Base-by-base conservation (phyloP, 2,888 invertebrate genomes). In the Zaprionus lineosus region DNA sequence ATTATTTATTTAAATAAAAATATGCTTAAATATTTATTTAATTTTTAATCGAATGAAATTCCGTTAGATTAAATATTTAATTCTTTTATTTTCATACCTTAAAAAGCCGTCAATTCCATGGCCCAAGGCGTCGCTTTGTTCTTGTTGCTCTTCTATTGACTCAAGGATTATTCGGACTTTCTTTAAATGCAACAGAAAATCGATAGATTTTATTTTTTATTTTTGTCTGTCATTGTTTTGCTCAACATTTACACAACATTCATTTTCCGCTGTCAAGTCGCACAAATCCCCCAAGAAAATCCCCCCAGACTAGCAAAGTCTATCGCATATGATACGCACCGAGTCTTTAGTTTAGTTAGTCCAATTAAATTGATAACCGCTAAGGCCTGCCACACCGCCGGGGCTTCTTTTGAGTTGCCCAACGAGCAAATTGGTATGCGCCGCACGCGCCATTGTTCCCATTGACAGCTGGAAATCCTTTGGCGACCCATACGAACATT, bases 301-400 rank as follows among this genome's bases (percentile, higher is more conserved):
- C 44, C 50, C 50, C 26, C 12, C 7, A 33, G 15, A 15, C 37
- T 4, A 36, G 16, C 11, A 29, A 15, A 26, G 57, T 61, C 46
- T 41, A 24, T 24, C 8, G 8, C 24, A 8, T 1, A 24, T 8
- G 24, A 7, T 24, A 8, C 8, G 6, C n/a, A n/a, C n/a, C n/a
- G n/a, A 6, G 16, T 37, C 2, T n/a, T 1, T 19, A 6, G 19
- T n/a, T 21, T 21, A 52, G 48, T 64, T 37, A 9, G 33, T 11
- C 21, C 69, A 71, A 69, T 69, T 71, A 66, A 40, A 56, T 66
- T 69, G 69, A 69, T 69, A 69, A 69, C 56, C 66, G 44, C 28
- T 71, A 66, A 66, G 50, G 39, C 66, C 41, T 4, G 46, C 21
- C 36, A 43, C 3, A 15, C 7, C n/a, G 14, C 19, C 33, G 52